These are phyloP conservation scores for Pteropus rufus DNA, from an alignment of 2,797 vertebrate species.

Conservation along the genomic window DNA sequence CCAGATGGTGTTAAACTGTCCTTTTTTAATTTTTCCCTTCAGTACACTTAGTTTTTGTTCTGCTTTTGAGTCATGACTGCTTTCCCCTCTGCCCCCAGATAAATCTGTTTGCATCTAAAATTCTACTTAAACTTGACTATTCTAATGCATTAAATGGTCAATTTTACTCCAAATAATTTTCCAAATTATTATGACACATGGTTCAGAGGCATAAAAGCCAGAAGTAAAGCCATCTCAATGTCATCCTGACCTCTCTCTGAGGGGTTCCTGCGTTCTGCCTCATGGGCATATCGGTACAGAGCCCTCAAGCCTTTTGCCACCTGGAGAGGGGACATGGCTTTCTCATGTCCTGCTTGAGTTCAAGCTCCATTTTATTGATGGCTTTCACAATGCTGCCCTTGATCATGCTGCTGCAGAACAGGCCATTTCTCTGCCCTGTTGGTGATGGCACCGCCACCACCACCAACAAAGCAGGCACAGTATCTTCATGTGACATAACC, in stretches of 20 bases:
- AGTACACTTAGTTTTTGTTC: conserved; percentile 33
- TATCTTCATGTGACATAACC: neutral
- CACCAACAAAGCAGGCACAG: neutral
- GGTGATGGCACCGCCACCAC: neutral
- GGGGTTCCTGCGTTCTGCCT: neutral
- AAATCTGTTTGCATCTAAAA: neutral
- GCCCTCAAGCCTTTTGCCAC: too few species aligned
- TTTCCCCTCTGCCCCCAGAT: neutral
- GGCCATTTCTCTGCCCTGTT: neutral
- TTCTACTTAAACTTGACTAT: neutral
- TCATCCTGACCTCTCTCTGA: neutral
- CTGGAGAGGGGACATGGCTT: too few species aligned
- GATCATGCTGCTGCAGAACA: neutral
- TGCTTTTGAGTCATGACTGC: conserved; percentile 9
- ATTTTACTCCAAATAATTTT: neutral
- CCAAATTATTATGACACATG: neutral
- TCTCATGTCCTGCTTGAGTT: too few species aligned
- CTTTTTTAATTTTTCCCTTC: neutral
- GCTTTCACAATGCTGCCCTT: neutral
- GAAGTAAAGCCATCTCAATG: neutral
- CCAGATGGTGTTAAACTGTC: neutral
- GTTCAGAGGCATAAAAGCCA: neutral
- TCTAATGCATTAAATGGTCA: neutral
- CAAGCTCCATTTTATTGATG: too few species aligned
- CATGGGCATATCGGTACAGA: neutral